phyloP scores from a whole-genome alignment of 2,888 invertebrate genomes.

The Calameuta idolon region DNA sequence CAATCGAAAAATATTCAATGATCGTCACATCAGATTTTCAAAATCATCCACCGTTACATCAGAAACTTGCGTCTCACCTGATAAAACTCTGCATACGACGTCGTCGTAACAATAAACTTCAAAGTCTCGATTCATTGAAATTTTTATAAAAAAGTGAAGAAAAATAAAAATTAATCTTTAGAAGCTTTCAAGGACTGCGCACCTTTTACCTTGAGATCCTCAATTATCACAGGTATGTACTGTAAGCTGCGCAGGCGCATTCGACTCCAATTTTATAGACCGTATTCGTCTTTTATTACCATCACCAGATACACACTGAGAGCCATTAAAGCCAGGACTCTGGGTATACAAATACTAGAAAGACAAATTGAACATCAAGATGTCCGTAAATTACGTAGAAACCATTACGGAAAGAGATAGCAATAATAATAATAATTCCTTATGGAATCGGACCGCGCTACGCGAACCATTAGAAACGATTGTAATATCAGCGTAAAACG shows the following conservation, averaged over 20 bases:
- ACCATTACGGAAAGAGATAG: not conserved
- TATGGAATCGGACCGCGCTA: not conserved
- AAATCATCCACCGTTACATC: no score
- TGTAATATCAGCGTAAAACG: no score
- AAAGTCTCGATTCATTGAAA: no score
- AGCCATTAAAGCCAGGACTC: not conserved
- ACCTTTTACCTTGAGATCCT: not conserved
- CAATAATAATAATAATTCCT: not conserved
- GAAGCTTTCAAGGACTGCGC: no score
- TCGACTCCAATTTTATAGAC: constrained; percentile 35
- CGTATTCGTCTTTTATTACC: constrained; percentile 30
- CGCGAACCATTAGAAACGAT: not conserved
- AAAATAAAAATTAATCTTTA: no score
- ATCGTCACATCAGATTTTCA: no score
- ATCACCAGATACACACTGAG: not conserved
- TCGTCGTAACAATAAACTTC: no score
- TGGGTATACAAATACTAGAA: not conserved
- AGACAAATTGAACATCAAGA: not conserved
- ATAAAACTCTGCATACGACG: no score
- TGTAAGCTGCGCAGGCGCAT: constrained; percentile 24
- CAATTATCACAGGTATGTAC: not conserved
- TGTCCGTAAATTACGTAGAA: not conserved
- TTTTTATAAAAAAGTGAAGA: no score
- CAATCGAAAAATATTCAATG: no score
- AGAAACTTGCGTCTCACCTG: no score